phyloP scores from a whole-genome alignment of 37 sponge, comb jelly and placozoan genomes.

The Diacarnus erythraeanus region DNA sequence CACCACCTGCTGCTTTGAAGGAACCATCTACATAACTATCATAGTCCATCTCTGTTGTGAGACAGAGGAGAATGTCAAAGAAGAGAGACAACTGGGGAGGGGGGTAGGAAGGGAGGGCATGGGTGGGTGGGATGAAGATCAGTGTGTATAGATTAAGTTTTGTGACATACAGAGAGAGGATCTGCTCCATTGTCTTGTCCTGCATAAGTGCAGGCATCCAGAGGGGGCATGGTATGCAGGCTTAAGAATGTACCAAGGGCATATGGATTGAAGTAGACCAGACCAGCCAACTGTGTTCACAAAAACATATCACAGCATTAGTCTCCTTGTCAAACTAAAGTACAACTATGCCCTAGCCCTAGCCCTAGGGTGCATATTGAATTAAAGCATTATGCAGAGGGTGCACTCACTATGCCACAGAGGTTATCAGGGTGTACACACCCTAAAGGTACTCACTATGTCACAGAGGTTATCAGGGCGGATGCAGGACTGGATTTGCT shows the following conservation, averaged over 20 bases:
- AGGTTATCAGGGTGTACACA: conserved; percentile 25
- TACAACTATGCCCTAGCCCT: too few relatives aligned
- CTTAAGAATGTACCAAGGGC: conserved; percentile 44
- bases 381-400: too few relatives aligned
- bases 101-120: too few relatives aligned
- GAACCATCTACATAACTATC: conserved; percentile 55
- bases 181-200: conserved; percentile 85
- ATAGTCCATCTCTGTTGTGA: conserved; percentile 63
- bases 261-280: conserved; percentile 66
- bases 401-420: conserved; percentile 64
- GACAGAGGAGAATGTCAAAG: conserved; percentile 84
- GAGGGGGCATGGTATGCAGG: conserved; percentile 65
- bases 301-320: too few relatives aligned
- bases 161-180: conserved; percentile 70
- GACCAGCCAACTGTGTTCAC: conserved; percentile 62
- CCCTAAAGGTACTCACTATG: conserved; percentile 64
- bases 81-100: conserved; percentile 74
- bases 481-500: conserved; percentile 27
- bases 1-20: conserved; percentile 11
- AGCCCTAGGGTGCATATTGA: background rate
- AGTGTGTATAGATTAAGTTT: too few relatives aligned
- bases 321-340: too few relatives aligned
- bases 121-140: background rate
- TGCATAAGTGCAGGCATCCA: conserved; percentile 86
- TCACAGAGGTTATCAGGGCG: conserved; percentile 35